Evolutionary conservation across 2,888 invertebrate species (phyloP).

Genomic region (Latrodectus hesperus): DNA sequence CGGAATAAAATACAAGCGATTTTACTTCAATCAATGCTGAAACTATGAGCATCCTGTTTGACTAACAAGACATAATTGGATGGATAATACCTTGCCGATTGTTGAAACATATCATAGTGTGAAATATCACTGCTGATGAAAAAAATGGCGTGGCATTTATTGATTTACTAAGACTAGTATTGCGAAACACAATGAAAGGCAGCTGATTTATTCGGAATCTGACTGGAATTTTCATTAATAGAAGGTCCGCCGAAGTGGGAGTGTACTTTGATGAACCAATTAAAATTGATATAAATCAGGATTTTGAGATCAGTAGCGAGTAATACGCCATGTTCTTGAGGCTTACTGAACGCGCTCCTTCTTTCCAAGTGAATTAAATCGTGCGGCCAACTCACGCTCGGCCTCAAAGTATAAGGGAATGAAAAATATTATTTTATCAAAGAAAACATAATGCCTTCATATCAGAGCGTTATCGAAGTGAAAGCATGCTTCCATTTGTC

Average conservation of each 20-base stretch:
- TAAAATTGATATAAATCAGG: conserved; percentile 42
- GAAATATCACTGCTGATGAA: not conserved
- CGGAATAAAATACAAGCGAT: no score
- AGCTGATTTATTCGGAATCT: no score
- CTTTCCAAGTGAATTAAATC: conserved; percentile 35
- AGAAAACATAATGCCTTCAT: conserved; percentile 29
- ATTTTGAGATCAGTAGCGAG: not conserved
- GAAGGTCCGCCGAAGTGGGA: not conserved
- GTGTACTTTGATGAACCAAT: conserved; percentile 39
- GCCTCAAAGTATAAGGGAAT: conserved; percentile 32
- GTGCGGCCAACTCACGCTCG: conserved; percentile 52
- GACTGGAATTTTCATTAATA: not conserved
- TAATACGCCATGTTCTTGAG: not conserved
- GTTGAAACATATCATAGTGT: no score
- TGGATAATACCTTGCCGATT: no score
- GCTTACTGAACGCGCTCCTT: conserved; percentile 7
- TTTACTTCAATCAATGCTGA: no score
- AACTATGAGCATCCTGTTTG: no score
- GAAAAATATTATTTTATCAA: conserved; percentile 32
- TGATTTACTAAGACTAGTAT: conserved; percentile 16
- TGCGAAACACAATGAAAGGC: no score
- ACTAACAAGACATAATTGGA: no score
- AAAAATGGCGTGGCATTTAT: not conserved
- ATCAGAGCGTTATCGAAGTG: conserved; percentile 6
- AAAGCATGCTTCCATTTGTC: conserved; percentile 1